Evolutionary conservation across 2,888 invertebrate species (phyloP).

Genomic region (Aphidius colemani): DNA sequence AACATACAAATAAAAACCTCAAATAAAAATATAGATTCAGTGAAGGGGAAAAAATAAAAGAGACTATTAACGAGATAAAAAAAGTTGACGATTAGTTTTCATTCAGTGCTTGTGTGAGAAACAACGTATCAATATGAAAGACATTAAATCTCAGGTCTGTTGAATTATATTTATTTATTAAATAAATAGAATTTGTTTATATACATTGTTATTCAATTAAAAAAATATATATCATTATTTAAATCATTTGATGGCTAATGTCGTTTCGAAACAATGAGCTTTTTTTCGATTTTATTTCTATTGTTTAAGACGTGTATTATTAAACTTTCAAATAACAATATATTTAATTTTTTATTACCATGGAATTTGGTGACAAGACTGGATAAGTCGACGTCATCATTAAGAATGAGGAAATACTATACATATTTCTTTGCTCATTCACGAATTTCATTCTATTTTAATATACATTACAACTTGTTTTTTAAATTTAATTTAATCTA

Average conservation of each 20-base stretch:
- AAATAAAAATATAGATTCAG: slow-evolving; percentile 7
- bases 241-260: no score
- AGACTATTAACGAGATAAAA: no score
- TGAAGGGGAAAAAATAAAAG: no score
- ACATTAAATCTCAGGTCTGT: slow-evolving; percentile 37
- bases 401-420: slow-evolving; percentile 37
- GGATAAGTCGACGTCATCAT: slow-evolving; percentile 19
- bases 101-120: slow-evolving; percentile 19
- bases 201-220: not conserved
- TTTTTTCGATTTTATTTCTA: no score
- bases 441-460: slow-evolving; percentile 22
- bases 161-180: not conserved
- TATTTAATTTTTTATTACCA: slow-evolving; percentile 18
- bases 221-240: no score
- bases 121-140: slow-evolving; percentile 39
- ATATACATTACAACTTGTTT: no score
- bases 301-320: no score
- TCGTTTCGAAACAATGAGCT: no score
- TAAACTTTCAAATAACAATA: slow-evolving; percentile 10
- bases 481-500: no score
- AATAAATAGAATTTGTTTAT: not conserved
- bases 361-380: not conserved
- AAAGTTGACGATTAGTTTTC: no score
- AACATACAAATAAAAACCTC: not conserved
- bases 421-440: slow-evolving; percentile 32